phyloP scores from a whole-genome alignment of 2,113 vertebrate species.

The Neomonachus schauinslandi region DNA sequence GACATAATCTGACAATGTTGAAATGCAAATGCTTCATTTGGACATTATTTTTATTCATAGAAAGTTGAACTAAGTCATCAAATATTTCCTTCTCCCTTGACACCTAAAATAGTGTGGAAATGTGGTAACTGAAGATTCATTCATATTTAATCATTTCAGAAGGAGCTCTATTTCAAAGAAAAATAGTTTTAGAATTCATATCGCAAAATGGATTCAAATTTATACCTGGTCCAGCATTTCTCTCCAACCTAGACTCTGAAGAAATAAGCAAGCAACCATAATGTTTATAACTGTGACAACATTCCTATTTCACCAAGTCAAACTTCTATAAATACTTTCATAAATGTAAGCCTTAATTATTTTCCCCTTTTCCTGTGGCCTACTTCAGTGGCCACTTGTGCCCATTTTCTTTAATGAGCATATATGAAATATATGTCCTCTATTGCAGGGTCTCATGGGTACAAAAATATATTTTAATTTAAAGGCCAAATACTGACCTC shows the following conservation, averaged over 20 bases:
- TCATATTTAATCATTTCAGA: conserved; percentile 68
- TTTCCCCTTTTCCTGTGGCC: not conserved
- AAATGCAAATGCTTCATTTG: conserved; percentile 60
- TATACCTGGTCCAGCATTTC: not conserved
- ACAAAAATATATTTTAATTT: conserved; percentile 4
- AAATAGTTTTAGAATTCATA: conserved; percentile 54
- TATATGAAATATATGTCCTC: not conserved
- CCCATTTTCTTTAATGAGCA: not conserved
- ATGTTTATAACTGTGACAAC: conserved; percentile 25
- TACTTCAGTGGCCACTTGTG: not conserved
- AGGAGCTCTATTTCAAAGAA: conserved; percentile 52
- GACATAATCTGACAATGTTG: conserved; percentile 34
- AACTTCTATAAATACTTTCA: conserved; percentile 2
- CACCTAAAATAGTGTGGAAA: conserved; percentile 50
- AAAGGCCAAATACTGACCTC: not conserved
- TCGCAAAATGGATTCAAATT: conserved; percentile 55
- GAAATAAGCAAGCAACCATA: not conserved
- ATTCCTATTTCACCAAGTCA: not conserved
- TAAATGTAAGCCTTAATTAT: not conserved
- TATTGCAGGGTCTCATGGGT: not conserved
- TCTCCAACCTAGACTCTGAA: not conserved
- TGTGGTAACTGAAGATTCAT: conserved; percentile 56
- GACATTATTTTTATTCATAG: conserved; percentile 58
- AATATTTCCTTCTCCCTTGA: conserved; percentile 63
- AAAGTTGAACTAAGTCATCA: conserved; percentile 64